phyloP scores from a whole-genome alignment of 2,113 vertebrate genomes.

The Merops nubicus region DNA sequence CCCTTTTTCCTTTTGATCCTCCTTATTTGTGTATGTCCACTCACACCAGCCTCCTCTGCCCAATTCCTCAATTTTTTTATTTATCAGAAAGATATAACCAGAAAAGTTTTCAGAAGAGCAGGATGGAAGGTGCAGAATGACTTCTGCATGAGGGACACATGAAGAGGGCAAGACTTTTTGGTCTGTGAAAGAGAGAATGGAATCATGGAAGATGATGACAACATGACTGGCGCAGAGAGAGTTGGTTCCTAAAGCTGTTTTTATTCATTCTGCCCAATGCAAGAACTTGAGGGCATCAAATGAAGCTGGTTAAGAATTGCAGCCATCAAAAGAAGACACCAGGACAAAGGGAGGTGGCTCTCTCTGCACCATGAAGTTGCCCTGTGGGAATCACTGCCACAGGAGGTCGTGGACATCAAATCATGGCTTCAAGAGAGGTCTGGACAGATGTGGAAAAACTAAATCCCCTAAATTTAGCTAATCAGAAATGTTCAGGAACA shows the following conservation, averaged over 20 bases:
- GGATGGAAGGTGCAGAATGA: not conserved
- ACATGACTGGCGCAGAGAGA: not conserved
- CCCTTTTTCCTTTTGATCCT: not conserved
- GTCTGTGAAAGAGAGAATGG: not conserved
- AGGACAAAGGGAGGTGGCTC: too few relatives aligned
- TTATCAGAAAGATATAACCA: not conserved
- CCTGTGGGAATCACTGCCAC: not conserved
- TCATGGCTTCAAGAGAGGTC: not conserved
- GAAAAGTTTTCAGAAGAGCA: not conserved
- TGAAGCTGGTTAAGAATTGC: not conserved
- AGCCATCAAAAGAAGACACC: too few relatives aligned
- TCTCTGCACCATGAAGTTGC: not conserved
- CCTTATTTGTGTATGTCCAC: not conserved
- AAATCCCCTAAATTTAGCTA: not conserved
- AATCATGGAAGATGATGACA: not conserved
- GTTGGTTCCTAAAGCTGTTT: not conserved
- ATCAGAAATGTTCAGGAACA: not conserved
- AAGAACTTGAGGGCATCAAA: not conserved
- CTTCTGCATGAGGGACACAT: not conserved
- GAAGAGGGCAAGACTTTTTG: not conserved
- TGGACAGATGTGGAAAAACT: not conserved
- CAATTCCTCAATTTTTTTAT: too few relatives aligned
- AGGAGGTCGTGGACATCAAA: not conserved
- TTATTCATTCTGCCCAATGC: not conserved
- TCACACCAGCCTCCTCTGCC: not conserved